Percentiles rank a stretch among this genome's conserved stretches.
Evolutionary conservation across 2,888 invertebrate genomes (phyloP).

Genomic region (Agrochola litura): DNA sequence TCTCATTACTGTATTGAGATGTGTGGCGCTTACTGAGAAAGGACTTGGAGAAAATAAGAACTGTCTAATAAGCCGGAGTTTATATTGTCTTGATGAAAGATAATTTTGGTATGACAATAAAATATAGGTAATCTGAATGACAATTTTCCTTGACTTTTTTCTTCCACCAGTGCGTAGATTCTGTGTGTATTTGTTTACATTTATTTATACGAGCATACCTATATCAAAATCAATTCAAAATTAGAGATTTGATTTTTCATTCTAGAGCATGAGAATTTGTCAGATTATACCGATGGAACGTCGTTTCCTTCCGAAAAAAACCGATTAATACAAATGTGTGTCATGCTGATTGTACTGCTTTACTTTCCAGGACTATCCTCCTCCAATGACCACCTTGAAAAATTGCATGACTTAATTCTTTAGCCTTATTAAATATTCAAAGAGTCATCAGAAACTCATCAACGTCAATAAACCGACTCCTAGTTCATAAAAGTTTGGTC

Average conservation of each 20-base stretch:
- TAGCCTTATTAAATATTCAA: constrained; percentile 17
- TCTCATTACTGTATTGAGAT: constrained; percentile 41
- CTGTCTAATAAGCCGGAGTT: neutral
- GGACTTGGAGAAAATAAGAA: neutral
- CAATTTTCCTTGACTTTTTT: neutral
- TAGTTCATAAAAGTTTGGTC: constrained; percentile 19
- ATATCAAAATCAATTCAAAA: neutral
- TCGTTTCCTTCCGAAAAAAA: neutral
- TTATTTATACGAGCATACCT: neutral
- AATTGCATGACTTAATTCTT: neutral
- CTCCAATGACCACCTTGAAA: neutral
- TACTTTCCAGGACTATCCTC: neutral
- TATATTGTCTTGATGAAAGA: neutral
- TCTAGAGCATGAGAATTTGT: neutral
- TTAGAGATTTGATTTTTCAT: neutral
- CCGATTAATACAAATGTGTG: neutral
- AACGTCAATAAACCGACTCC: constrained; percentile 20
- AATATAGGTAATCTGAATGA: neutral
- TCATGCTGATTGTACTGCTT: neutral
- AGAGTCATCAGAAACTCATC: constrained; percentile 4
- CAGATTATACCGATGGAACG: neutral
- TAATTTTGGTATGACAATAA: neutral
- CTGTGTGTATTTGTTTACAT: neutral
- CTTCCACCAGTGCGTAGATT: neutral
- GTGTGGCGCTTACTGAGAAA: constrained; percentile 27